Evolutionary conservation across 2,113 vertebrate genomes (phyloP), one percentile per base, ranked within the genome.

Genomic region (Theristicus caerulescens): DNA sequence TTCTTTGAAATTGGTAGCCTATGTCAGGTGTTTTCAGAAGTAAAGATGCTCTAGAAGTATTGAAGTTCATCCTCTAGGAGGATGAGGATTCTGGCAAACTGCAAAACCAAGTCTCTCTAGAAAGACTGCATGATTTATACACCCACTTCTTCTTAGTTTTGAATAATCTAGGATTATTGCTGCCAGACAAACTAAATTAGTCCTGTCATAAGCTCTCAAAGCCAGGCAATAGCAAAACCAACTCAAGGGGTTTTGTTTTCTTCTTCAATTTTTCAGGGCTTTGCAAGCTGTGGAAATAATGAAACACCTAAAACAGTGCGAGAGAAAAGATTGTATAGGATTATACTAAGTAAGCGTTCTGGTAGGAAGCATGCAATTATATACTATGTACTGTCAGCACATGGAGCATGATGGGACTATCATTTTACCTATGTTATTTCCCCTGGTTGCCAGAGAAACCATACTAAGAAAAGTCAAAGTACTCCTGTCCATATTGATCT

Each of bases 381-480:
- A 32, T 81, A 67, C 81, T 83, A 81, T 71, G 77, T 89, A 78
- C 94, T 96, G 94, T 96, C 95, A 94, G 86, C 80, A 69, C 92
- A 90, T 46, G 82, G 88, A 84, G 79, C 17, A 4, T 95, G 94
- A 96, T 94, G 91, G 91, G 88, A 94, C 95, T 96, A 46, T 91
- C 94, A 96, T 97, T 96, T 95, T 91, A 88, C 80, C 74, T 58
- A n/a, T 90, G 85, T 92, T 90, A 90, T 96, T 94, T 97, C 61
- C 64, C 55, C 46, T 49, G 88, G 94, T 97, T 97, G 82, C 96
- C 86, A 90, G 57, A 97, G 97, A 95, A 98, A 98, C 95, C 54
- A 59, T 91, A 83, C 89, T 91, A 92, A 92, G 69, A 82, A 81
- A 96, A 95, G 80, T 77, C 86, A 91, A 91, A 81, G 83, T 90